Evolutionary conservation across 2,797 vertebrate species (phyloP).

Genomic region (Miichthys miiuy): DNA sequence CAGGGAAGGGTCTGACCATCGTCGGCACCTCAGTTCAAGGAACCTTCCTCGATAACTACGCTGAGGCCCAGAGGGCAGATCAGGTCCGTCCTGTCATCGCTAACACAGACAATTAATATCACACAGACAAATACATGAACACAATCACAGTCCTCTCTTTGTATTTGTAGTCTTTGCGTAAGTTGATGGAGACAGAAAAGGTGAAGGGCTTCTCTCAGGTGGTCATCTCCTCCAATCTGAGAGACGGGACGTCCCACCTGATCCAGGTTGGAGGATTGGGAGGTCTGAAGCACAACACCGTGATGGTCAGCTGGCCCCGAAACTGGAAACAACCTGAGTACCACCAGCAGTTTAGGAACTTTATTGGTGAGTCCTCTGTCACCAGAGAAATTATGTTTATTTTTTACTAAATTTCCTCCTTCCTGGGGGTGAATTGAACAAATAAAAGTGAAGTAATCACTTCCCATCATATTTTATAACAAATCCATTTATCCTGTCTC

Average conservation of each 20-base stretch:
- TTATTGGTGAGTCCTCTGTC: constrained; percentile 88
- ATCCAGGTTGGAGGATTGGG: constrained; percentile 96
- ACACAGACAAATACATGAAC: background rate
- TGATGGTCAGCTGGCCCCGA: constrained; percentile 95
- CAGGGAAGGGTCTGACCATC: constrained; percentile 97
- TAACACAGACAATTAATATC: background rate
- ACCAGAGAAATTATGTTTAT: background rate
- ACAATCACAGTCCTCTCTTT: constrained; percentile 7
- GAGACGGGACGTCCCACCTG: constrained; percentile 96
- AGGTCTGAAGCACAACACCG: constrained; percentile 95
- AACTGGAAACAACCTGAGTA: constrained; percentile 95
- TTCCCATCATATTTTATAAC: background rate
- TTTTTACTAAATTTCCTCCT: background rate
- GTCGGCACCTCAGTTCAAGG: constrained; percentile 95
- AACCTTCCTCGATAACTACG: constrained; percentile 93
- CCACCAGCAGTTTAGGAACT: constrained; percentile 93
- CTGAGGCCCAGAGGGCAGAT: constrained; percentile 92
- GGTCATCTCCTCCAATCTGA: constrained; percentile 94
- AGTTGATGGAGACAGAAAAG: constrained; percentile 96
- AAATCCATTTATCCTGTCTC: background rate
- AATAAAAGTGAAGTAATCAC: background rate
- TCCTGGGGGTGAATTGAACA: background rate
- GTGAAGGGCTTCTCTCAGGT: constrained; percentile 99
- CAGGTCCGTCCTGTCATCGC: constrained; percentile 85
- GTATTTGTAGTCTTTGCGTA: constrained; percentile 88